Percentiles rank a stretch among this genome's conserved stretches.
Evolutionary conservation across 2,888 invertebrate genomes (phyloP).

Genomic region (Bugulina stolonifera): DNA sequence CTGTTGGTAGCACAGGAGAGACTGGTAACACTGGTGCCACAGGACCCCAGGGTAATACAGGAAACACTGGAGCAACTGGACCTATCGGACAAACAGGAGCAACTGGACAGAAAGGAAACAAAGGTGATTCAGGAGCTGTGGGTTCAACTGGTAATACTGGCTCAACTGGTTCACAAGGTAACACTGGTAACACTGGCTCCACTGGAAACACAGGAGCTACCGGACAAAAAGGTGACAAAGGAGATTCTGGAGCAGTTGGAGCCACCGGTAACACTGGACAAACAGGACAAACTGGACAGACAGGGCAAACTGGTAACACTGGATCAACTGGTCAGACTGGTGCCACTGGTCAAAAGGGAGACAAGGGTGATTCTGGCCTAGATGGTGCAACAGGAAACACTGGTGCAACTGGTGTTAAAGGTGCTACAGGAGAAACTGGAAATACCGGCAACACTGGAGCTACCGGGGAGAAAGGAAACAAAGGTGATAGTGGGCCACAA

Average conservation of each 20-base stretch:
- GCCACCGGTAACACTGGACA: slow-evolving; percentile 27
- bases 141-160: slow-evolving; percentile 26
- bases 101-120: slow-evolving; percentile 18
- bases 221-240: slow-evolving; percentile 23
- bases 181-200: slow-evolving; percentile 27
- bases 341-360: slow-evolving; percentile 23
- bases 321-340: slow-evolving; percentile 17
- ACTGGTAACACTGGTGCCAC: slow-evolving; percentile 21
- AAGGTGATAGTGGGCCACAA: slow-evolving; percentile 24
- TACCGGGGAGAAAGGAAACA: slow-evolving; percentile 27
- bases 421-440: slow-evolving; percentile 26
- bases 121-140: slow-evolving; percentile 26
- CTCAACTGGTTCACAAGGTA: slow-evolving; percentile 18
- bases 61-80: slow-evolving; percentile 27
- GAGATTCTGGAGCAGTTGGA: slow-evolving; percentile 25
- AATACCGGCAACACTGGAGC: slow-evolving; percentile 25
- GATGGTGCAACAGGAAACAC: slow-evolving; percentile 21
- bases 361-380: slow-evolving; percentile 12
- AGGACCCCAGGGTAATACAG: slow-evolving; percentile 1
- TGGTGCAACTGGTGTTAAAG: slow-evolving; percentile 27
- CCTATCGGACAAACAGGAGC: slow-evolving; percentile 21
- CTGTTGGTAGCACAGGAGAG: slow-evolving; percentile 17
- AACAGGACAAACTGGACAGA: slow-evolving; percentile 26
- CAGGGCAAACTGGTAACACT: slow-evolving; percentile 9
- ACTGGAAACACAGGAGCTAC: slow-evolving; percentile 26